Percentiles rank a stretch among this genome's conserved stretches.
Evolutionary conservation across 2,113 vertebrate genomes (phyloP).

Genomic region (Grammomys dolichurus): DNA sequence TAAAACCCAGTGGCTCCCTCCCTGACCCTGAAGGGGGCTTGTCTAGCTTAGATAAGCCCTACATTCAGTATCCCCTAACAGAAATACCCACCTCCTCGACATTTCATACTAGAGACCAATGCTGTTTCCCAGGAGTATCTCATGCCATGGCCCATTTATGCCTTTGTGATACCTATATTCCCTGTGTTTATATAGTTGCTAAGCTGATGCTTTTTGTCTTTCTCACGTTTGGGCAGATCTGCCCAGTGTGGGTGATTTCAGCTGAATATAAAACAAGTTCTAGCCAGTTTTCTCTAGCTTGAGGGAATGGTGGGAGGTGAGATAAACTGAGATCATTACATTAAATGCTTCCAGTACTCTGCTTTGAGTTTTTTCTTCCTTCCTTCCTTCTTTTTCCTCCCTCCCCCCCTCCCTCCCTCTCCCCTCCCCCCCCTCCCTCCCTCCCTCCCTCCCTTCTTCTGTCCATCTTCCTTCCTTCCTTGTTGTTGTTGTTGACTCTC

Average conservation of each 20-base stretch:
- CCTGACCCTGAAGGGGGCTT: not conserved
- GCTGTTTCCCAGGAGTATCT: not conserved
- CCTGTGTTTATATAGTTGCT: not conserved
- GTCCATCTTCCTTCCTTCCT: too few relatives aligned
- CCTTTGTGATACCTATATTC: constrained; percentile 13
- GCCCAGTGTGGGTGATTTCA: not conserved
- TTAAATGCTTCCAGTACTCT: not conserved
- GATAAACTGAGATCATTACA: not conserved
- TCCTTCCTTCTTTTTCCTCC: too few relatives aligned
- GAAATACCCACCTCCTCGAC: not conserved
- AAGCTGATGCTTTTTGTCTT: not conserved
- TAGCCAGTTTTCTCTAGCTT: not conserved
- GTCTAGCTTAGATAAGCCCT: not conserved
- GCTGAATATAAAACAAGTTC: constrained; percentile 13
- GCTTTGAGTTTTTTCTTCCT: not conserved
- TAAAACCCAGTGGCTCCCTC: not conserved
- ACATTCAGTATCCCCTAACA: not conserved
- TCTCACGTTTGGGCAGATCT: not conserved
- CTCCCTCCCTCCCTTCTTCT: too few relatives aligned
- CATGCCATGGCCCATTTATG: not conserved
- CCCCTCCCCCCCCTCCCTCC: accelerated
- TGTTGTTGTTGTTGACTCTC: not conserved
- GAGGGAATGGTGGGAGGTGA: not conserved
- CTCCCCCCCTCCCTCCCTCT: accelerated
- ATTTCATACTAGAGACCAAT: not conserved